Conservation (phyloP, 1,140 invertebrate genomes). For the Cyclina sinensis region DNA sequence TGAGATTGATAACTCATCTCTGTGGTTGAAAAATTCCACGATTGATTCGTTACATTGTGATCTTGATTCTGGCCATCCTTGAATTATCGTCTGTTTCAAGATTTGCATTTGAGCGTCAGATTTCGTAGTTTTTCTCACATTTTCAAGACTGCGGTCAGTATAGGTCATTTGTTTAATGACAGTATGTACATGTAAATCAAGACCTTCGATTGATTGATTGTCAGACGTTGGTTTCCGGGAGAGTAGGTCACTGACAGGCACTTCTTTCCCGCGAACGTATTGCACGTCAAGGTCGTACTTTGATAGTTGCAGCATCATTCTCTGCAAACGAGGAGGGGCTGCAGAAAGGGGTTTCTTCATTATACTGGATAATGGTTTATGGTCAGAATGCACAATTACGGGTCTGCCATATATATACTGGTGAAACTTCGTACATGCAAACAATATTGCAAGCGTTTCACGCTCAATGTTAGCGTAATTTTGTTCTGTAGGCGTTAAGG, state of each 20-base stretch:
- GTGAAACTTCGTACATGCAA: slow-evolving; percentile 85
- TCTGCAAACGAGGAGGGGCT: slow-evolving; percentile 66
- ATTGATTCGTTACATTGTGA: neutral
- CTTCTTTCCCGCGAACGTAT: slow-evolving; percentile 66
- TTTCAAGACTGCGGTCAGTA: neutral
- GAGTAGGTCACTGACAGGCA: slow-evolving; percentile 64
- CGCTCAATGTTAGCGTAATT: slow-evolving; percentile 87
- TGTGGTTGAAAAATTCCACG: slow-evolving; percentile 3
- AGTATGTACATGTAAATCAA: slow-evolving; percentile 20
- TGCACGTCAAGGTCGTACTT: slow-evolving; percentile 75
- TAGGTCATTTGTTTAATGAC: neutral
- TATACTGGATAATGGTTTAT: slow-evolving; percentile 74
- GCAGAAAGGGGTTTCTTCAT: slow-evolving; percentile 68
- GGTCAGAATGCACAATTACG: slow-evolving; percentile 67
- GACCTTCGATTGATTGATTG: neutral
- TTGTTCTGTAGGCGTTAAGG: slow-evolving; percentile 84
- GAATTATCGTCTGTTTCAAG: neutral
- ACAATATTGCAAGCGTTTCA: slow-evolving; percentile 88
- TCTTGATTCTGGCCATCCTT: slow-evolving; percentile 14
- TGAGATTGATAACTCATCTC: slow-evolving; percentile 14
- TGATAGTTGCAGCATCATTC: slow-evolving; percentile 68
- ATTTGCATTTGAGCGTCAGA: neutral
- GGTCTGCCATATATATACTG: slow-evolving; percentile 79
- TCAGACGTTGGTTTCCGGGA: slow-evolving; percentile 31
- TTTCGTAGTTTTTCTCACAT: neutral